phyloP scores from a whole-genome alignment of 2,888 invertebrate species.

The Tillus elongatus region DNA sequence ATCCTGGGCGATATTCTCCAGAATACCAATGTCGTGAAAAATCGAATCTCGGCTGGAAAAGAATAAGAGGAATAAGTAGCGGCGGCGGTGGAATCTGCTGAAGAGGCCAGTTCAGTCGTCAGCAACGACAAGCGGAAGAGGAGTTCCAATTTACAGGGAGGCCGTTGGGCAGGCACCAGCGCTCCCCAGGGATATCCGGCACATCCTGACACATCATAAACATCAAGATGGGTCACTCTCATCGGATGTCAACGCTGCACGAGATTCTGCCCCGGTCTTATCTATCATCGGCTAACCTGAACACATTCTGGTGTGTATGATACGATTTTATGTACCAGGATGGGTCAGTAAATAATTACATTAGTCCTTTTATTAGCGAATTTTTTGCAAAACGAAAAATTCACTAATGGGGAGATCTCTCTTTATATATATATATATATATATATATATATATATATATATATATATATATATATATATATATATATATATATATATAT shows the following conservation, averaged over 20 bases:
- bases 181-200: slow-evolving; percentile 14
- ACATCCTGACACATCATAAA: slow-evolving; percentile 15
- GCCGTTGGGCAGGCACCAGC: slow-evolving; percentile 7
- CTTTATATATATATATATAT: too few relatives aligned
- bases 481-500: too few relatives aligned
- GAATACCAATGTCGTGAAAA: slow-evolving; percentile 16
- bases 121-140: slow-evolving; percentile 1
- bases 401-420: too few relatives aligned
- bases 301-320: too few relatives aligned
- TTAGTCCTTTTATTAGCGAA: too few relatives aligned
- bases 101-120: slow-evolving; percentile 11
- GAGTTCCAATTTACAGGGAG: slow-evolving; percentile 17
- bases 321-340: too few relatives aligned
- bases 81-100: slow-evolving; percentile 6
- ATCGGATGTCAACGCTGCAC: slow-evolving; percentile 5
- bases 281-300: too few relatives aligned
- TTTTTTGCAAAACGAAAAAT: too few relatives aligned
- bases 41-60: slow-evolving; percentile 10
- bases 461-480: too few relatives aligned
- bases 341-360: too few relatives aligned
- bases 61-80: too few relatives aligned
- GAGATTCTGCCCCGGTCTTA: background rate
- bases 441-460: too few relatives aligned
- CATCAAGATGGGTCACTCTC: slow-evolving; percentile 4
- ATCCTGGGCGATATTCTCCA: slow-evolving; percentile 13